Evolutionary conservation across 2,888 invertebrate species (phyloP).

Genomic region (Bellardia pandia): DNA sequence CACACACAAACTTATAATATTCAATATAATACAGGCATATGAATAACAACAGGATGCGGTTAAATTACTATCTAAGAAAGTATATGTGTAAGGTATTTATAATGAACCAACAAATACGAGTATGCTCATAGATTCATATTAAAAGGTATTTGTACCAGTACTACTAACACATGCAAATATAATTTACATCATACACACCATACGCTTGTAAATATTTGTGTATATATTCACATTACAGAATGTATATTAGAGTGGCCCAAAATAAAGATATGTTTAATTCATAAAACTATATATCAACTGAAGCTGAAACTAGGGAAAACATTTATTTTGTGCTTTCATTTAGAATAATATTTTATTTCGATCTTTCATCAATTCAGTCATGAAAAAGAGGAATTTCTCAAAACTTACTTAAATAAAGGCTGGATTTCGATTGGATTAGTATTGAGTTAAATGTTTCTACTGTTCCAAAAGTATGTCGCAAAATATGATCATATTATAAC

Average conservation of each 20-base stretch:
- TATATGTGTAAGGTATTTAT: not conserved
- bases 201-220: not conserved
- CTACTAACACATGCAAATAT: not conserved
- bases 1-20: not conserved
- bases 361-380: too few relatives aligned
- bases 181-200: constrained; percentile 19
- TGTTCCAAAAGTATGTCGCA: too few relatives aligned
- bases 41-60: constrained; percentile 26
- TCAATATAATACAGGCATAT: not conserved
- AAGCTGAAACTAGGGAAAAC: too few relatives aligned
- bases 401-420: too few relatives aligned
- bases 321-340: too few relatives aligned
- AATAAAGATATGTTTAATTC: not conserved
- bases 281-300: too few relatives aligned
- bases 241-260: not conserved
- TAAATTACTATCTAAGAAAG: constrained; percentile 40
- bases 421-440: too few relatives aligned
- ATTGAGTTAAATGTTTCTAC: too few relatives aligned
- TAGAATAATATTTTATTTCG: too few relatives aligned
- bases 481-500: too few relatives aligned
- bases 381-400: too few relatives aligned
- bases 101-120: not conserved
- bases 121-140: not conserved
- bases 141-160: not conserved
- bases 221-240: not conserved